Base-by-base conservation (phyloP, 2,888 invertebrate species). In the Priocnemis perturbator region DNA sequence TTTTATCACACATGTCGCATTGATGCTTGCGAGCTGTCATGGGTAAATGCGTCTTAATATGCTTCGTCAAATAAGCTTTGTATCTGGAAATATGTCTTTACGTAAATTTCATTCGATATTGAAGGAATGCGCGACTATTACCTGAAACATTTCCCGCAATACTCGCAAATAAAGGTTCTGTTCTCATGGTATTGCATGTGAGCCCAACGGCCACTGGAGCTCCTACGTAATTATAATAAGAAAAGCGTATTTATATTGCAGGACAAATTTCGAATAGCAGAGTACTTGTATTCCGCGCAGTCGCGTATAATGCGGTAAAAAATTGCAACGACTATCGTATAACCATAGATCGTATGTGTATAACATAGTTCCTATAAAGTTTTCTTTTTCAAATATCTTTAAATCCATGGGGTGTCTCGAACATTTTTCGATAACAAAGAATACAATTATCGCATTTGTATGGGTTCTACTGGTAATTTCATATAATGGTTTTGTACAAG, bases 101-200 rank as follows among this genome's bases (percentile, higher is more conserved):
- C 3, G 26, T 26, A 26, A 26, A 26, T 26, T 26, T 17, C 61
- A 21, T 59, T 5, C 19, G 59, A n/a, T 17, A 7, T 48, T 3
- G 7, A n/a, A 44, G 30, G 19, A 11, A 20, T n/a, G 57, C 23
- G n/a, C 17, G 21, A 26, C 21, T 61, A 7, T 61, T 69, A 80
- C 81, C 77, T 74, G 58, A 81, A 81, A 59, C 73, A 73, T 71
- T 81, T 79, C 17, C 80, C 80, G 67, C 80, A 81, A 58, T 79
- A 76, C 53, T 80, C 80, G 19, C 81, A 81, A 4, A 80, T 73
- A 48, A 71, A 81, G 58, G 62, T 79, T 44, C 80, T 78, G 59
- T 75, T 76, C 44, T 79, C 64, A 20, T 81, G 81, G 23, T 78
- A 69, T 64, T 79, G 79, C 3, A 71, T 65, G 64, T 81, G 80